Evolutionary conservation across 2,113 vertebrate species (phyloP).

Genomic region (Pterocles orientalis): DNA sequence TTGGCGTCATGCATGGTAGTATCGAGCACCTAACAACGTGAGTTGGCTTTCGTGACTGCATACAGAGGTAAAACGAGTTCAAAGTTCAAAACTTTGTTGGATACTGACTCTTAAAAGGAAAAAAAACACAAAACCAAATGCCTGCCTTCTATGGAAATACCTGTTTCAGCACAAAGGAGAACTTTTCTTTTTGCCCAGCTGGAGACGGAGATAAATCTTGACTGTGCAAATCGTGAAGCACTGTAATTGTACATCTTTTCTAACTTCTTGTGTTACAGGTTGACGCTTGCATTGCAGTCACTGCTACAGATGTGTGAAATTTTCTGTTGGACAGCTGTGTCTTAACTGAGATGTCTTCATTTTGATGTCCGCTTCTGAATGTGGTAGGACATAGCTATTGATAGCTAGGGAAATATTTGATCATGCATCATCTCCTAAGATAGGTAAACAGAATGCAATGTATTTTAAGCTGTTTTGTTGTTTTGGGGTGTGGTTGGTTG

Average conservation of each 20-base stretch:
- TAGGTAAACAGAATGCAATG: constrained; percentile 14
- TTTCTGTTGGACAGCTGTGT: not conserved
- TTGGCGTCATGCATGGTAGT: not conserved
- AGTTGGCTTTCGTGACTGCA: rapidly evolving
- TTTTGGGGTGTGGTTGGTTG: not conserved
- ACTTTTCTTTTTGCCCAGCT: not conserved
- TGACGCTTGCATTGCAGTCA: not conserved
- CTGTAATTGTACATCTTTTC: not conserved
- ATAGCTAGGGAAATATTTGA: constrained; percentile 26
- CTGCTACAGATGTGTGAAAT: not conserved
- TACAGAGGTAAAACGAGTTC: not conserved
- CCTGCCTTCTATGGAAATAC: rapidly evolving
- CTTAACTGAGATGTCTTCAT: not conserved
- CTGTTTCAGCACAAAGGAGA: rapidly evolving
- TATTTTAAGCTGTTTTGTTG: not conserved
- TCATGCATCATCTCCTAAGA: constrained; percentile 26
- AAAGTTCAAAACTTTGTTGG: not conserved
- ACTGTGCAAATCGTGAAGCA: rapidly evolving
- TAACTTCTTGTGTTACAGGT: constrained; percentile 41
- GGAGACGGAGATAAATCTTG: not conserved
- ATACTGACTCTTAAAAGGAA: not conserved
- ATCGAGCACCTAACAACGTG: not conserved
- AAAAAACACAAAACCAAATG: too few relatives aligned
- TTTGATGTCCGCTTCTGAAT: constrained; percentile 1
- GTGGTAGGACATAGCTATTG: constrained; percentile 48